Evolutionary conservation across 2,113 vertebrate genomes (phyloP).

Genomic region (Mastomys natalensis): DNA sequence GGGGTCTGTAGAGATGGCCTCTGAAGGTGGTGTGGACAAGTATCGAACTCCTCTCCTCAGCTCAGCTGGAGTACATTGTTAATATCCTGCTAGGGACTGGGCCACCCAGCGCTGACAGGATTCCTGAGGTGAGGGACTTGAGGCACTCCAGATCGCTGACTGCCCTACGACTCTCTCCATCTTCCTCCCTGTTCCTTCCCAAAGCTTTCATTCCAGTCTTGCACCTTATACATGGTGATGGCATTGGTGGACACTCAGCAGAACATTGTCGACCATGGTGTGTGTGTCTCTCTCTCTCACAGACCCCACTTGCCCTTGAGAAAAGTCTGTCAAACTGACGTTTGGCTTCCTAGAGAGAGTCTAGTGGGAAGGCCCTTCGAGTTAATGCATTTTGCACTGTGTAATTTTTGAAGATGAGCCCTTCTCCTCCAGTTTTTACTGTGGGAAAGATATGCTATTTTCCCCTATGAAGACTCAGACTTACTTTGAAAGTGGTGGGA

Average conservation of each 20-base stretch:
- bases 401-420: slow-evolving; percentile 49
- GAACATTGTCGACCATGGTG: accelerated
- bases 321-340: background rate
- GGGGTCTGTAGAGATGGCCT: background rate
- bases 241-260: background rate
- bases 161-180: background rate
- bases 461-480: slow-evolving; percentile 32
- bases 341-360: background rate
- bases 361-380: background rate
- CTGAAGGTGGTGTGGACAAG: background rate
- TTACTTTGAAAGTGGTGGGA: slow-evolving; percentile 57
- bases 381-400: background rate
- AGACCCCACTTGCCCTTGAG: background rate
- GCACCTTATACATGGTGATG: background rate
- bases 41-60: background rate
- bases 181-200: no score
- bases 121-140: background rate
- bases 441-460: background rate
- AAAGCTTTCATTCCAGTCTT: background rate
- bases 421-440: slow-evolving; percentile 36
- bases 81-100: background rate
- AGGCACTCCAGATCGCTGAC: background rate
- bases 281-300: background rate
- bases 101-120: background rate
- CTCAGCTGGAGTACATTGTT: background rate